These are phyloP conservation scores for Lacerta viridis DNA, from an alignment of 2,797 vertebrate genomes.

Conservation along the genomic window DNA sequence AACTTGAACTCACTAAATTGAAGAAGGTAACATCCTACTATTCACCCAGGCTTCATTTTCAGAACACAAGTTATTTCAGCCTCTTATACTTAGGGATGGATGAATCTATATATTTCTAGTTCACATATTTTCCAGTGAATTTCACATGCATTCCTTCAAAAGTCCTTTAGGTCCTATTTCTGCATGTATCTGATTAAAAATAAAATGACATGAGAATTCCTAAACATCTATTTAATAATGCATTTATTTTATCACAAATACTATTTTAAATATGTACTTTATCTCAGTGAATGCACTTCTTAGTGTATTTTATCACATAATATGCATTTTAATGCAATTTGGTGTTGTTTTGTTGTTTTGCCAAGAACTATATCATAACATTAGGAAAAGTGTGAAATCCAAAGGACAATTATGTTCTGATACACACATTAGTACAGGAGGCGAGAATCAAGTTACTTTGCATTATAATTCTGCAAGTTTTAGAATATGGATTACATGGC, in stretches of 20 bases:
- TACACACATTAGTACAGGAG: neutral
- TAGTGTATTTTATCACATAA: neutral
- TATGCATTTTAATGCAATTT: neutral
- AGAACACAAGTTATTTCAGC: neutral
- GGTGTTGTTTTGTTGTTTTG: neutral
- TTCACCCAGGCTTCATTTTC: neutral
- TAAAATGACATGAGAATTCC: no score
- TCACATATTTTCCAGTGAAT: no score
- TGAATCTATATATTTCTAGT: no score
- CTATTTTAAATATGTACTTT: no score
- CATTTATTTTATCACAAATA: no score
- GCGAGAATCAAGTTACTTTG: neutral
- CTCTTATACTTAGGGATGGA: no score
- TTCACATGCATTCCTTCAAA: no score
- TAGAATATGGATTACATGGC: neutral
- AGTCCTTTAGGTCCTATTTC: no score
- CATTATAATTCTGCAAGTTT: neutral
- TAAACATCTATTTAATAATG: no score
- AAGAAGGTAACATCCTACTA: neutral
- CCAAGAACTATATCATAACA: neutral
- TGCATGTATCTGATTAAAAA: no score
- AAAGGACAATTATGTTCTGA: neutral
- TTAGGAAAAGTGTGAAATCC: neutral
- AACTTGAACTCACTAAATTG: neutral
- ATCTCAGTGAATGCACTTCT: neutral